Percentiles rank a stretch among this genome's conserved stretches.
Evolutionary conservation across 2,888 invertebrate species (phyloP).

Genomic region (Mesorhabditis belari): DNA sequence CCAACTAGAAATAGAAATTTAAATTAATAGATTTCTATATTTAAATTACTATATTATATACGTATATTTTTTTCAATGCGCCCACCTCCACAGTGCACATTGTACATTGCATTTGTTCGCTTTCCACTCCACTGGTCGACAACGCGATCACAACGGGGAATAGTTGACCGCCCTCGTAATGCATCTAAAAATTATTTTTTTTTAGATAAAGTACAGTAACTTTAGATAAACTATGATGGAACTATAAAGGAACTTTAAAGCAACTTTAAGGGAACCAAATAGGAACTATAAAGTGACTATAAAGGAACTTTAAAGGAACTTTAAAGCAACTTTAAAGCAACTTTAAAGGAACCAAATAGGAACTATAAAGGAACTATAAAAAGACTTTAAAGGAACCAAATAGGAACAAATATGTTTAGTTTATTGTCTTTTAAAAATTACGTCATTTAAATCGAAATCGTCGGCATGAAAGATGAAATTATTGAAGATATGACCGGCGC

Average conservation of each 20-base stretch:
- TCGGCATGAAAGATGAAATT: constrained; percentile 83
- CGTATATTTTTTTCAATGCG: background rate
- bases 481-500: constrained; percentile 87
- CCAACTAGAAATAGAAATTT: constrained; percentile 14
- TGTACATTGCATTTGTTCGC: constrained; percentile 44
- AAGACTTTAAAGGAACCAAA: too few species aligned
- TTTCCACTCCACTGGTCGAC: constrained; percentile 25
- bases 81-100: constrained; percentile 43
- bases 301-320: too few species aligned
- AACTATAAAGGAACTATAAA: too few species aligned
- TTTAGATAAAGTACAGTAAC: background rate
- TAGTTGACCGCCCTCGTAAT: constrained; percentile 13
- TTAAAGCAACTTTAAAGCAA: too few species aligned
- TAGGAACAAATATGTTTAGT: background rate
- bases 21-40: background rate
- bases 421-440: constrained; percentile 13
- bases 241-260: too few species aligned
- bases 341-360: too few species aligned
- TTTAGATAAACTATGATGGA: too few species aligned
- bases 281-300: too few species aligned
- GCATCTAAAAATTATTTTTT: constrained; percentile 2
- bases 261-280: too few species aligned
- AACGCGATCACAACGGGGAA: constrained; percentile 48
- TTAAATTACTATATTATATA: too few species aligned
- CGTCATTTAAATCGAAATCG: constrained; percentile 61